Evolutionary conservation across 2,888 invertebrate genomes (phyloP), one percentile per base, ranked within the genome.

Genomic region (Ennomos fuscantarius): DNA sequence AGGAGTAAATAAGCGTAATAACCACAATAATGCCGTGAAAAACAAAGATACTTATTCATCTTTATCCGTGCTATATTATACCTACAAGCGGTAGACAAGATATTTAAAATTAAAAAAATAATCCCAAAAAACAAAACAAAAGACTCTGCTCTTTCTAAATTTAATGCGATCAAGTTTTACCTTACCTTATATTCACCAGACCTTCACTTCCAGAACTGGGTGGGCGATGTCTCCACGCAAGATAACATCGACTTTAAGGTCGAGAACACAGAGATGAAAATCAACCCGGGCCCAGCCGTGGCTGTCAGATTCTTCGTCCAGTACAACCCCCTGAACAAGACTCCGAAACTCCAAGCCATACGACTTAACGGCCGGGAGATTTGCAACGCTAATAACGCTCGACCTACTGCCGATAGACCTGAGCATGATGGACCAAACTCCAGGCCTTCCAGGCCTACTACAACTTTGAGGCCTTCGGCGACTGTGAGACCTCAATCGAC

Each of bases 241-340:
- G 93, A 95, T 75, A 94, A 94, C 75, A 86, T 83, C 31, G 93
- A 93, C 65, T 95, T 93, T 74, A 93, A 93, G 56, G 90, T 95
- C 34, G 93, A 93, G 63, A 94, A 94, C 70, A 87, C 92, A 0
- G 92, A 93, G 42, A 93, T 93, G 84, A 91, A 87, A 62, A 86
- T 95, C 32, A 89, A 90, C 53, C 93, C 94, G 0, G 94, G 93
- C 0, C 93, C 93, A 1, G 93, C 94, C 0, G 83, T 93, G 0
- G 79, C 93, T 0, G 88, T 94, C 9, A 82, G 93, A 2, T 94
- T 95, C 78, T 94, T 94, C 78, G 93, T 94, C 0, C 93, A 93
- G 59, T 94, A 93, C 78, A 93, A 93, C 68, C 81, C 87, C 0
- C 70, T 86, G 1, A 86, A 81, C 44, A 84, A 84, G 15, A 78